Conservation (phyloP, 2,113 vertebrate genomes). For the Odobenus rosmarus region DNA sequence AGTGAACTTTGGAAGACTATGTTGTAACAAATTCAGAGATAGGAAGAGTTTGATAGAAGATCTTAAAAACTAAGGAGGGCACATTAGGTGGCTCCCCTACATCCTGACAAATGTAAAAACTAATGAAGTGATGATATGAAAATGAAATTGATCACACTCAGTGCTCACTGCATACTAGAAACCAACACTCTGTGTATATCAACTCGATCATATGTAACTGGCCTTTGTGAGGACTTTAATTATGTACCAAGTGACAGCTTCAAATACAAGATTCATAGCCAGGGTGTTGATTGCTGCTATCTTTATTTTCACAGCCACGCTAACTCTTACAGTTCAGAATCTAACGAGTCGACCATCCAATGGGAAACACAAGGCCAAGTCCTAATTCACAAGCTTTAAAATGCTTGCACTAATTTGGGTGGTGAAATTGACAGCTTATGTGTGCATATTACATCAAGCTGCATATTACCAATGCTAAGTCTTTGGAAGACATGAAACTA, state of each 20-base stretch:
- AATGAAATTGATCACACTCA: background rate
- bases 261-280: background rate
- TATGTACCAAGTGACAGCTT: background rate
- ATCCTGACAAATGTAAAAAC: background rate
- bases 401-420: background rate
- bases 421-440: background rate
- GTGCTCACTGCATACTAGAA: background rate
- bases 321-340: background rate
- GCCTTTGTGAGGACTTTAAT: slow-evolving; percentile 16
- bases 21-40: slow-evolving; percentile 21
- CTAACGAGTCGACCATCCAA: background rate
- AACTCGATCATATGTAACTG: background rate
- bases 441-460: background rate
- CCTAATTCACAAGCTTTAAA: slow-evolving; percentile 3
- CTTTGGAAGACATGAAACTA: background rate
- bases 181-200: background rate
- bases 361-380: background rate
- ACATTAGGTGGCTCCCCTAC: background rate
- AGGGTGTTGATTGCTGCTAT: background rate
- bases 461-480: background rate
- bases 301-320: slow-evolving; percentile 33
- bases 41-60: background rate
- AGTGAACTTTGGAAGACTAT: background rate
- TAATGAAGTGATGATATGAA: background rate
- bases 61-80: background rate